phyloP scores from a whole-genome alignment of 2,888 invertebrate genomes.

The Lasius fuliginosus region DNA sequence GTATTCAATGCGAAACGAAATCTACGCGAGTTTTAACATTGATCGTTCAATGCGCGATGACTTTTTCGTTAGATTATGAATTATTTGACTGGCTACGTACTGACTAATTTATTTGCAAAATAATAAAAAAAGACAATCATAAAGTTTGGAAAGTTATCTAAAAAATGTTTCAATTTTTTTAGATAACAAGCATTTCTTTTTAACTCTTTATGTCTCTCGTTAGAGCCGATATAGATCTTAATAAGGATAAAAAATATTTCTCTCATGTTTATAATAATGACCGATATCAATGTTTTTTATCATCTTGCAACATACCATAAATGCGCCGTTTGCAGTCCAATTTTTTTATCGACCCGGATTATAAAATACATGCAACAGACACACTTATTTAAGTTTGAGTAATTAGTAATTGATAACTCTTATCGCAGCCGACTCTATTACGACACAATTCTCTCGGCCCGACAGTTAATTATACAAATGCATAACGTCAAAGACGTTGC shows the following conservation, averaged over 20 bases:
- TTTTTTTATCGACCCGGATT: neutral
- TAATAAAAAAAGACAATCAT: neutral
- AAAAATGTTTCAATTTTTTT: neutral
- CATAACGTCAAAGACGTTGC: constrained; percentile 35
- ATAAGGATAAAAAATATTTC: neutral
- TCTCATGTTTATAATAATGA: neutral
- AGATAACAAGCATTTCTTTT: neutral
- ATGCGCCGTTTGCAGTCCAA: neutral
- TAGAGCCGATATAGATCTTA: neutral
- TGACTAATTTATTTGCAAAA: neutral
- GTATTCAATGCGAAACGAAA: constrained; percentile 28
- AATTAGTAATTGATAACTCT: constrained; percentile 34
- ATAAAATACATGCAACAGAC: neutral
- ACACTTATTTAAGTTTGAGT: neutral
- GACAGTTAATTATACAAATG: constrained; percentile 39
- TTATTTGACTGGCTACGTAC: neutral
- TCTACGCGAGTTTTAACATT: constrained; percentile 1
- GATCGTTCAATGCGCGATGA: neutral
- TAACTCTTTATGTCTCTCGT: neutral
- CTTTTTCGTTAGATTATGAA: constrained; percentile 4
- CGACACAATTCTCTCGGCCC: neutral
- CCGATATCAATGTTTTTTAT: neutral
- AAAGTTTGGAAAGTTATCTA: neutral
- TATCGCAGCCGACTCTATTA: constrained; percentile 26
- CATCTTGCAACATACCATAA: neutral